Base-by-base conservation (phyloP, 2,113 vertebrate genomes). In the Macrotus californicus region DNA sequence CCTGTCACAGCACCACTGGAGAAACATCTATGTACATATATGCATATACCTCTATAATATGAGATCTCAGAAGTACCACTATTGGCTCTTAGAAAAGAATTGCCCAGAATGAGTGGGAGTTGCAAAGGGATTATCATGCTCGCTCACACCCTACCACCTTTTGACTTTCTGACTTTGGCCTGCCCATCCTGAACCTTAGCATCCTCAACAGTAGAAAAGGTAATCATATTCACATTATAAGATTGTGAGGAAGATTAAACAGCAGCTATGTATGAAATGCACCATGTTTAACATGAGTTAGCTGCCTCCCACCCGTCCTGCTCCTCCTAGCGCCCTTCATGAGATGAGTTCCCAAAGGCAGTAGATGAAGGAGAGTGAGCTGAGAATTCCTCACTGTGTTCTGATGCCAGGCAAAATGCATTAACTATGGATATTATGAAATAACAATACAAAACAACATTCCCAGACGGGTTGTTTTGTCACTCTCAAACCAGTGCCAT, bases 151-250 rank as follows among this genome's bases (percentile, higher is more conserved):
- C 7, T 73, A 39, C 10, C 19, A 39, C 46, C 9, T 59, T 41
- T 36, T 66, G 79, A 29, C 54, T 8, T 19, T 39, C 3, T 46
- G 34, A 9, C 16, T 18, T n/a, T 46, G 46, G 19, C 19, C 66
- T 43, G 69, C 31, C 48, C n/a, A 29, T 34, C 8, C 22, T 7
- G 11, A 34, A 16, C 2, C 1, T 1, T 0, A 36, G 26, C 11
- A 1, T 67, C n/a, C 48, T 84, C 39, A 36, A 29, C 26, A 6
- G 15, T 26, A 67, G 46, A 50, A 85, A 43, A 34, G 4, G 5
- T 43, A 34, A 73, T 39, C 6, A 1, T 43, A 13, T 52, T n/a
- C 2, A 34, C 1, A 56, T 48, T 14, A 9, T 19, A 59, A 52
- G 24, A 18, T 12, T 9, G 2, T 34, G 66, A 72, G 67, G 18